These are phyloP conservation scores for Sebastes goodei DNA, from an alignment of 2,797 vertebrate species.

Conservation along the genomic window DNA sequence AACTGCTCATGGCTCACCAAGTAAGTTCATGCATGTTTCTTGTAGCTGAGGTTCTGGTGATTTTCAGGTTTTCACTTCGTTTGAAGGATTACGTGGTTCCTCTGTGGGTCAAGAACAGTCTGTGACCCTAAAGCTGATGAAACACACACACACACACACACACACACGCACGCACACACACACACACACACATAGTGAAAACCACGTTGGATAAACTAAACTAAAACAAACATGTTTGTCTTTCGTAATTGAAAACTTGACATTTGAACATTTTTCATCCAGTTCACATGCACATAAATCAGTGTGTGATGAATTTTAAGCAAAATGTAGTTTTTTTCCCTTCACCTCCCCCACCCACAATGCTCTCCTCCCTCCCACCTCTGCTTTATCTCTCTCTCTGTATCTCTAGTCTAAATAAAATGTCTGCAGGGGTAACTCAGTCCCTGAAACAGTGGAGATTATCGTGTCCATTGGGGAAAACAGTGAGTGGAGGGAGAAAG, in stretches of 20 bases:
- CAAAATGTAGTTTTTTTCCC: background rate
- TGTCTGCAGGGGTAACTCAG: constrained; percentile 51
- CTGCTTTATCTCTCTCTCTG: constrained; percentile 2
- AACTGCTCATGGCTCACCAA: background rate
- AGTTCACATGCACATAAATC: background rate
- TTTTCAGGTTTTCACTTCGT: constrained; percentile 21
- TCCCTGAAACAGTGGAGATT: constrained; percentile 65
- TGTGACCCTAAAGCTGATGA: background rate
- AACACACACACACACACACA: background rate
- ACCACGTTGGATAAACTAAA: background rate
- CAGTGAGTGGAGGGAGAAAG: constrained; percentile 37
- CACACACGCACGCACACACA: background rate
- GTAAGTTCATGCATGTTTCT: background rate
- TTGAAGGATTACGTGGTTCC: constrained; percentile 21
- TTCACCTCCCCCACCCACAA: background rate
- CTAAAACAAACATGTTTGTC: constrained; percentile 1
- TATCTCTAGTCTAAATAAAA: constrained; percentile 64
- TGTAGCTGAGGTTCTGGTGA: background rate
- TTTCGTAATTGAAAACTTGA: background rate
- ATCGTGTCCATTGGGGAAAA: constrained; percentile 57
- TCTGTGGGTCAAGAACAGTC: constrained; percentile 23
- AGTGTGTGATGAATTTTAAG: constrained; percentile 14
- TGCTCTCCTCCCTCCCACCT: background rate
- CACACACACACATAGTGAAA: background rate
- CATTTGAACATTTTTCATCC: background rate